A percentile compares a stretch with the other conserved stretches of the same genome.
These are phyloP conservation scores for Cephus rjabovi DNA, from an alignment of 2,888 invertebrate genomes.

Conservation along the genomic window DNA sequence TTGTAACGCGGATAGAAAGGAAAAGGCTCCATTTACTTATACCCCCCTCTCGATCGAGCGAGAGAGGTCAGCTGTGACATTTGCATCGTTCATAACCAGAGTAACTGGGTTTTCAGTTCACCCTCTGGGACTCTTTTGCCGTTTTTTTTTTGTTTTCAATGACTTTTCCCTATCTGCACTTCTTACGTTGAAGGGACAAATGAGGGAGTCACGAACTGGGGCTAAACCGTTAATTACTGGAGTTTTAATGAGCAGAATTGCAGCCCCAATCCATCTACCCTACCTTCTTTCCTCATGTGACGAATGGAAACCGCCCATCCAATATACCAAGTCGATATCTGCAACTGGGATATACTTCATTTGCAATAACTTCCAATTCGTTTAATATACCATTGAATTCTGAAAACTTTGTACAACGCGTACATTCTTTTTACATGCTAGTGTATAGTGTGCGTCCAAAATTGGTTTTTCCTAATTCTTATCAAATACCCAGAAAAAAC, in stretches of 20 bases:
- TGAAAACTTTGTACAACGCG: background rate
- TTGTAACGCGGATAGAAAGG: background rate
- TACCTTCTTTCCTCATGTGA: constrained; percentile 29
- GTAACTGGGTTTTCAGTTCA: constrained; percentile 1
- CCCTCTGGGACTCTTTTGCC: background rate
- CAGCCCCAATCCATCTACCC: constrained; percentile 30
- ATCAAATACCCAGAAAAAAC: background rate
- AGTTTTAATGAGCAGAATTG: constrained; percentile 49
- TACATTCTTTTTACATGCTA: too few relatives aligned
- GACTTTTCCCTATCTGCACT: constrained; percentile 3
- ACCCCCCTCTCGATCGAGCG: background rate
- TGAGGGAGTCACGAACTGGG: constrained; percentile 20
- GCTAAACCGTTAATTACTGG: constrained; percentile 41
- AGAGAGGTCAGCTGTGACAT: background rate
- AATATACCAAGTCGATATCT: constrained; percentile 5
- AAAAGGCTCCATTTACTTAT: background rate
- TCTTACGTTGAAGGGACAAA: constrained; percentile 10
- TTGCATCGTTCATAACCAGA: background rate
- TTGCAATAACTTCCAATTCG: background rate
- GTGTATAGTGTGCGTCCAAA: too few relatives aligned
- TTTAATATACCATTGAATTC: background rate
- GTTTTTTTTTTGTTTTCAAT: background rate
- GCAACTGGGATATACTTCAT: background rate
- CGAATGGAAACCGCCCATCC: constrained; percentile 36
- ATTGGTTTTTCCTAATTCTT: background rate